Evolutionary conservation across 64 coral and sea anemone species (phyloP).

Genomic region (Montipora capricornis): DNA sequence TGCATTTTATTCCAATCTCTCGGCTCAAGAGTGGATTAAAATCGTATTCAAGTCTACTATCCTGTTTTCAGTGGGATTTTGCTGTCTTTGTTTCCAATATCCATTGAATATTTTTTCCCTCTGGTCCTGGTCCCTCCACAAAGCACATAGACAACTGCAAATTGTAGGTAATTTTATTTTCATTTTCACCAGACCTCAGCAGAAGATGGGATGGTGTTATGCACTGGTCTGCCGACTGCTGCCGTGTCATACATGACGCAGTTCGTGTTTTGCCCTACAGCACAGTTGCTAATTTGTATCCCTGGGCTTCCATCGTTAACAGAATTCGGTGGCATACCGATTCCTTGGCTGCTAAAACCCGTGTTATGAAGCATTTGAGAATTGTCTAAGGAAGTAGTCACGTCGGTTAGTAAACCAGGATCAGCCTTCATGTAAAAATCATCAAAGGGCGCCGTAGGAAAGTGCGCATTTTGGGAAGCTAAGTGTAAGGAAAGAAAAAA

Average conservation of each 20-base stretch:
- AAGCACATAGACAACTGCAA: not conserved
- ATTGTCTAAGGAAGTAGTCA: conserved; percentile 4
- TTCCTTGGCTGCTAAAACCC: conserved; percentile 33
- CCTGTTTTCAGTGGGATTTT: not conserved
- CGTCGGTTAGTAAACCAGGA: conserved; percentile 18
- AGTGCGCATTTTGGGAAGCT: conserved; percentile 41
- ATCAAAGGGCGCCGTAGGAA: conserved; percentile 22
- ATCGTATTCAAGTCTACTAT: not conserved
- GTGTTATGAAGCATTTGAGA: conserved; percentile 56
- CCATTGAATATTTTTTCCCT: conserved; percentile 34
- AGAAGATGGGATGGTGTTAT: conserved; percentile 23
- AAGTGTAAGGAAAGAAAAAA: conserved; percentile 20
- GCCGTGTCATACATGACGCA: conserved; percentile 11
- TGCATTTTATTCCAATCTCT: conserved; percentile 6
- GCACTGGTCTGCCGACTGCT: not conserved
- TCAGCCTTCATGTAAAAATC: conserved; percentile 53
- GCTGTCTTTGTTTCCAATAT: not conserved
- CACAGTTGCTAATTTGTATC: conserved; percentile 37
- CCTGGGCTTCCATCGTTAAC: conserved; percentile 27
- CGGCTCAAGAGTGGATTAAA: not conserved
- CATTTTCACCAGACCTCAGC: conserved; percentile 42
- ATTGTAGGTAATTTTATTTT: not conserved
- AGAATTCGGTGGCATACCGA: conserved; percentile 15
- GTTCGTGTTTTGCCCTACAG: conserved; percentile 24
- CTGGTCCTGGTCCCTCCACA: not conserved